Evolutionary conservation across 2,888 invertebrate species (phyloP).

Genomic region (Abrostola tripartita): DNA sequence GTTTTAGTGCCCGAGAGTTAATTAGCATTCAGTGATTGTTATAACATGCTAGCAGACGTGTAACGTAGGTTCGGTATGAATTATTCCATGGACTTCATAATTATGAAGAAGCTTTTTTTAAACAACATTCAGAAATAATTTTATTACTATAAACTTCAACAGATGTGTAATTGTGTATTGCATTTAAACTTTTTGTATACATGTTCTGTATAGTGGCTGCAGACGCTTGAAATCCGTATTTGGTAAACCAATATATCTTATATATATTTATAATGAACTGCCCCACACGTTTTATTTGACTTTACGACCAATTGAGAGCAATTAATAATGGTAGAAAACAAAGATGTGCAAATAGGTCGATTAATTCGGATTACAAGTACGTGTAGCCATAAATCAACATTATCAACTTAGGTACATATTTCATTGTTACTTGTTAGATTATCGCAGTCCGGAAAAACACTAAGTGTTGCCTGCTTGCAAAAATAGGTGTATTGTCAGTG

Average conservation of each 20-base stretch:
- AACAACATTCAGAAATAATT: background rate
- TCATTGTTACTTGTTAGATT: background rate
- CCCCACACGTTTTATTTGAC: too few species aligned
- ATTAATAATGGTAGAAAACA: too few species aligned
- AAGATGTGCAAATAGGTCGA: too few species aligned
- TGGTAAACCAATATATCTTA: too few species aligned
- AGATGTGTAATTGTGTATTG: background rate
- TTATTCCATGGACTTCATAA: background rate
- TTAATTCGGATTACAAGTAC: too few species aligned
- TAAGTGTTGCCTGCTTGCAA: background rate
- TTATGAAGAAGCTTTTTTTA: background rate
- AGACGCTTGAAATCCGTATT: too few species aligned
- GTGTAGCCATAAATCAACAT: too few species aligned
- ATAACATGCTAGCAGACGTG: background rate
- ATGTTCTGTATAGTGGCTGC: background rate
- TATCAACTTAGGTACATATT: background rate
- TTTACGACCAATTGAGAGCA: too few species aligned
- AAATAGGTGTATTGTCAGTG: background rate
- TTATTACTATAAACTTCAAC: background rate
- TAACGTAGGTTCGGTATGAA: constrained; percentile 1
- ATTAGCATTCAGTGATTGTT: background rate
- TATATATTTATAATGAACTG: too few species aligned
- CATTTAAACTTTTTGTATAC: background rate
- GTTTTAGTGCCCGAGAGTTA: background rate
- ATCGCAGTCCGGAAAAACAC: background rate